Evolutionary conservation across 2,888 invertebrate genomes (phyloP), one percentile per base, ranked within the genome.

Genomic region (Bellardia bayeri): DNA sequence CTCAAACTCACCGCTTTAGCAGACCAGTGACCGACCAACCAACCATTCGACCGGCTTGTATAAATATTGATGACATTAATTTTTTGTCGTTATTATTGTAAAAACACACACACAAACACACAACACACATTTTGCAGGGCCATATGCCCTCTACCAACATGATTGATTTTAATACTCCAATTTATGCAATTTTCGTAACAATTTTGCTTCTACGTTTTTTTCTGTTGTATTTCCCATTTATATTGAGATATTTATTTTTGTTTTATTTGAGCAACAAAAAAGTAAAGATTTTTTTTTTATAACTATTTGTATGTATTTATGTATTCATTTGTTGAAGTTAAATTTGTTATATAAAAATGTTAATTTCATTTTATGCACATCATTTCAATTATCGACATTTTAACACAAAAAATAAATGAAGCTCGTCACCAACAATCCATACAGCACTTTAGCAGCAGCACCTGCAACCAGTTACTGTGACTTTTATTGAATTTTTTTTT

Each of bases 1-100:
- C 71, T 49, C 64, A 54, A 45, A 49, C 61, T 30, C 40, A 49
- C 69, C 66, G 45, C 68, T 54, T 51, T 16, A 74, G 13, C 69
- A 23, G 45, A 3, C 66, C 56, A 51, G 42, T 37, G 56, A 40
- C 14, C 49, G 66, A 61, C 8, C 23, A 13, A 78, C 30, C 58
- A 14, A 11, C 61, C 74, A 64, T 23, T 7, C 63, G 33, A 64
- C 23, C 6, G 66, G n/a, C 87, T 82, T 79, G 82, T 76, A 81
- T 71, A 85, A 87, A 87, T 87, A 87, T 87, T 87, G 85, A 87
- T 87, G 87, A 87, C 87, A 87, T 87, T 87, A 87, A 87, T 80
- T 84, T 83, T 86, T 75, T 85, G 45, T 71, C 63, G 37, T 78
- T 64, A 64, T 83, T 83, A 42, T 72, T 56, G 42, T 84, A 56